phyloP scores from a whole-genome alignment of 2,888 invertebrate genomes.

The Catonia carolina region DNA sequence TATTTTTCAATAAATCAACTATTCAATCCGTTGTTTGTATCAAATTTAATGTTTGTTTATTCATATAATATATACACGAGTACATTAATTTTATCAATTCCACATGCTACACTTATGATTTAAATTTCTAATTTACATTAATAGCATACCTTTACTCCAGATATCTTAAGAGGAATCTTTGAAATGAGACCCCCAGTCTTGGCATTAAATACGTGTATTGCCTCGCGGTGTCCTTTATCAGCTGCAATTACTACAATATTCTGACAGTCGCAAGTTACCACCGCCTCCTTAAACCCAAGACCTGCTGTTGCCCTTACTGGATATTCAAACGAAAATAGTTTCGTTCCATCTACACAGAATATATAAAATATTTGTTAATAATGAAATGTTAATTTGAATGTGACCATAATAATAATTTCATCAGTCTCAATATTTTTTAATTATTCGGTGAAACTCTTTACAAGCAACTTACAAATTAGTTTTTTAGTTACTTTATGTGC shows the following conservation, averaged over 20 bases:
- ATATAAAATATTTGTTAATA: background rate
- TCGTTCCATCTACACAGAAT: conserved; percentile 56
- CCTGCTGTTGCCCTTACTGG: conserved; percentile 65
- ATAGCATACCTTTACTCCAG: conserved; percentile 49
- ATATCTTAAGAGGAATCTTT: conserved; percentile 48
- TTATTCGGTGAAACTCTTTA: too few species aligned
- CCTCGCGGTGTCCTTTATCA: conserved; percentile 75
- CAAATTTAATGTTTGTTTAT: too few species aligned
- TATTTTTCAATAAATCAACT: too few species aligned
- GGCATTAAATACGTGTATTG: conserved; percentile 74
- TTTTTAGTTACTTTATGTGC: too few species aligned
- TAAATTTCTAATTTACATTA: too few species aligned
- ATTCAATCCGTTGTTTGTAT: too few species aligned
- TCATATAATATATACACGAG: too few species aligned
- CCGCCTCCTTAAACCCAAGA: conserved; percentile 64
- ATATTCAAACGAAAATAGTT: conserved; percentile 75
- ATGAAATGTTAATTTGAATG: background rate
- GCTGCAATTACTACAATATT: conserved; percentile 72
- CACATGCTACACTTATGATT: too few species aligned
- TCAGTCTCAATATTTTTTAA: too few species aligned
- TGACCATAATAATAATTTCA: background rate
- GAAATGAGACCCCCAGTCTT: conserved; percentile 59
- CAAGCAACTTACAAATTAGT: too few species aligned
- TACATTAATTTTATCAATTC: too few species aligned
- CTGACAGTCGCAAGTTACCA: conserved; percentile 74